Percentiles rank a stretch among this genome's conserved stretches.
Evolutionary conservation across 2,888 invertebrate species (phyloP).

Genomic region (Dexiosoma caninum): DNA sequence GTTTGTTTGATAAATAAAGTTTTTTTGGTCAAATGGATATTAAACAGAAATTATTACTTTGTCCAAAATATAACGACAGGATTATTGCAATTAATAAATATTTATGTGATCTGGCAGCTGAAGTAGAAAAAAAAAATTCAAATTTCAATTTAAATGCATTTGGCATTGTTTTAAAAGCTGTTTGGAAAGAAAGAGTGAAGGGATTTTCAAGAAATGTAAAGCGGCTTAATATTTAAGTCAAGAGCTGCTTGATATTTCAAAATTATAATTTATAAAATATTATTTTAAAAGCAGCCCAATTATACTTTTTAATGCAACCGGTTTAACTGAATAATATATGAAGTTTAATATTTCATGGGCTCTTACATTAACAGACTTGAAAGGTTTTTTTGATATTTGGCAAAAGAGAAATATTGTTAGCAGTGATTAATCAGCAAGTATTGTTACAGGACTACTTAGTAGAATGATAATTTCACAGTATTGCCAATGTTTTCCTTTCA

Average conservation of each 20-base stretch:
- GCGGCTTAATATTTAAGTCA: not conserved
- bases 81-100: slow-evolving; percentile 41
- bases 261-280: not conserved
- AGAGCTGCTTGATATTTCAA: not conserved
- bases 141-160: not conserved
- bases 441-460: too few species aligned
- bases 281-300: not conserved
- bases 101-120: not conserved
- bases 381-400: too few species aligned
- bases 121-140: not conserved
- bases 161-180: slow-evolving; percentile 5
- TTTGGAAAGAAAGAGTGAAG: not conserved
- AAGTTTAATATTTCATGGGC: not conserved
- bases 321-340: not conserved
- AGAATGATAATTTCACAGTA: too few species aligned
- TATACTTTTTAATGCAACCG: not conserved
- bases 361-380: too few species aligned
- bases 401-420: too few species aligned
- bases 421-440: too few species aligned
- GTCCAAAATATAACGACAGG: not conserved
- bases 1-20: too few species aligned
- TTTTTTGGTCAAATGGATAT: not conserved
- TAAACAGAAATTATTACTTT: slow-evolving; percentile 23
- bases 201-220: not conserved
- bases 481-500: too few species aligned